Base-by-base conservation (phyloP, 2,888 invertebrate genomes). In the Amblyjoppa proteus region DNA sequence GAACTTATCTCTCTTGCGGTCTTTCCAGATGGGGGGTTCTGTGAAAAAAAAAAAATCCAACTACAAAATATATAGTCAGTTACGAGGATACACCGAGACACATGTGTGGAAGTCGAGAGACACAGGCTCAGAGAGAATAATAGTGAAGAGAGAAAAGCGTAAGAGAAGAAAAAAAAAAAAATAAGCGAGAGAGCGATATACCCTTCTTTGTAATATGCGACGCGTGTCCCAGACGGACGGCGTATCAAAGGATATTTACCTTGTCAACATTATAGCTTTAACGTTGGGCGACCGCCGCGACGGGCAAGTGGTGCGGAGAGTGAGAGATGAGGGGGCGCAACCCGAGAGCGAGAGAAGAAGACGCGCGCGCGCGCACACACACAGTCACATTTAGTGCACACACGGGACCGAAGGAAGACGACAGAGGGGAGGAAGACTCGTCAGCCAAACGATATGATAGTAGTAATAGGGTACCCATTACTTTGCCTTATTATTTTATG, bases 191-290 rank as follows among this genome's bases (percentile, higher is more conserved):
- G 78, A 53, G 76, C 75, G 45, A 53, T 75, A 81, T 85, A 80
- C 76, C 74, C 74, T 69, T 73, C 84, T 86, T 84, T 82, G 88
- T 88, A 87, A 88, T 87, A 85, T 88, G 86, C 85, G 88, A 88
- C 89, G 91, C 92, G 92, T 92, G 92, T 91, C 90, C 88, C 89
- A 90, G 90, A 91, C 90, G 87, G 92, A 91, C 92, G 92, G 91
- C 91, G 88, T 92, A 92, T 92, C 92, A 92, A 92, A 92, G 92
- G 88, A 92, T 92, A 92, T 92, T 92, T 92, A 87, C 92, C 92
- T 89, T 91, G 92, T 92, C 91, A 92, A 92, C 92, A 92, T 88
- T 88, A 89, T 90, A 88, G 91, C 89, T 90, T 90, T 88, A 87
- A 77, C 83, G 84, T 82, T 66, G 56, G 75, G 79, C 20, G 71